phyloP scores from a whole-genome alignment of 1,140 invertebrate species.

The Uloborus diversus region DNA sequence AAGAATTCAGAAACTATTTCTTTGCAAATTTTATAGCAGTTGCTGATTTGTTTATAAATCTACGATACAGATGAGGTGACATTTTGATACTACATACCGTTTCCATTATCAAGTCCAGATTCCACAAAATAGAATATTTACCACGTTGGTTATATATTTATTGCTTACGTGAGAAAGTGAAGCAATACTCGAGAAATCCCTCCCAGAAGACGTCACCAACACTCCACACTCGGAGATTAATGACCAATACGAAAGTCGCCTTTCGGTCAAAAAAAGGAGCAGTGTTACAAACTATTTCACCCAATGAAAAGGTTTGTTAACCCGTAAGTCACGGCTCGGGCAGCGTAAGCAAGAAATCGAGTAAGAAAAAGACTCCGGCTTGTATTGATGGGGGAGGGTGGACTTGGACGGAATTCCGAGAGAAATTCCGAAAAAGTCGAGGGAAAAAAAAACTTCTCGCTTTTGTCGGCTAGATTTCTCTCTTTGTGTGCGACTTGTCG shows the following conservation, averaged over 20 bases:
- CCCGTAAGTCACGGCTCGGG: slow-evolving; percentile 33
- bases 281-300: slow-evolving; percentile 44
- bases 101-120: no score
- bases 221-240: slow-evolving; percentile 29
- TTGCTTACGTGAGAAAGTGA: no score
- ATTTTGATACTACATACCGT: no score
- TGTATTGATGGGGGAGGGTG: not conserved
- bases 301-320: slow-evolving; percentile 48
- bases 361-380: not conserved
- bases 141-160: no score
- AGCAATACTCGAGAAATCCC: no score
- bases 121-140: no score
- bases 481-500: slow-evolving; percentile 45
- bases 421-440: slow-evolving; percentile 19
- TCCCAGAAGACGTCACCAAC: slow-evolving; percentile 34
- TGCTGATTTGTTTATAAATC: no score
- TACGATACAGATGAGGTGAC: no score
- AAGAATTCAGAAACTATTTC: no score
- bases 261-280: slow-evolving; percentile 27
- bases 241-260: slow-evolving; percentile 8
- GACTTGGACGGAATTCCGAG: not conserved
- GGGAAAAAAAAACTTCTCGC: not conserved
- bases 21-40: no score
- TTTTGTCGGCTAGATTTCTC: slow-evolving; percentile 35
- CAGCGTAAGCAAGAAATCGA: not conserved